Percentiles rank a stretch among this genome's conserved stretches.
phyloP scores from a whole-genome alignment of 2,888 invertebrate species.

The Homarus gammarus region DNA sequence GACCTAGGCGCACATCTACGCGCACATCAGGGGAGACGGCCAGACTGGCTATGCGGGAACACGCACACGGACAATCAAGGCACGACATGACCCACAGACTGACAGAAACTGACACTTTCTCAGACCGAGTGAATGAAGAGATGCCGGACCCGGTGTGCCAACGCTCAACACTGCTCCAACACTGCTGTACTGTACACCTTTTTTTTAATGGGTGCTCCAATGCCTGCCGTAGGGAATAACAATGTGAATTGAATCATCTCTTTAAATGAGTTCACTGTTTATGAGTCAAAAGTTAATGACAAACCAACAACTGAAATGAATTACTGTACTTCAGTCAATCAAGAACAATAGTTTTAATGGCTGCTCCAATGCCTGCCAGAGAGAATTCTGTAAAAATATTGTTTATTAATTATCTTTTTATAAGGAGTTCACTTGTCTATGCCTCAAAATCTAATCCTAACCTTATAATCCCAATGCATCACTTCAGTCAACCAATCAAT shows the following conservation, averaged over 20 bases:
- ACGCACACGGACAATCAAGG: slow-evolving; percentile 65
- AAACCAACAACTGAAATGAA: not conserved
- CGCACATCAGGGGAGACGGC: slow-evolving; percentile 68
- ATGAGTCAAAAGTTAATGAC: not conserved
- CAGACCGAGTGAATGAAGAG: slow-evolving; percentile 18
- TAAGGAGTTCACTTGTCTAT: no score
- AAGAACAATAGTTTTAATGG: no score
- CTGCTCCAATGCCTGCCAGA: no score
- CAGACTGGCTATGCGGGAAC: slow-evolving; percentile 65
- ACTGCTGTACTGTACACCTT: not conserved
- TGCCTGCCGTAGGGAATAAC: slow-evolving; percentile 39
- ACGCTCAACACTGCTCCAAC: not conserved
- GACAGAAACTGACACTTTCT: slow-evolving; percentile 53
- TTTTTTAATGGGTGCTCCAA: slow-evolving; percentile 34
- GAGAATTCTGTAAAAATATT: no score
- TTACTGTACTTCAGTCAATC: not conserved
- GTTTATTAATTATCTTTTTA: no score
- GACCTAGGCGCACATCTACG: slow-evolving; percentile 60
- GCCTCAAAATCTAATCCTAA: no score
- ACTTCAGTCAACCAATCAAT: no score
- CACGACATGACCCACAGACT: slow-evolving; percentile 65
- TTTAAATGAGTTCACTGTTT: not conserved
- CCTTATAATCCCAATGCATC: no score
- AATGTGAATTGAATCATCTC: not conserved
- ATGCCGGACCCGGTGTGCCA: not conserved